Conservation (phyloP, 2,888 invertebrate species). For the Drosophila falleni region DNA sequence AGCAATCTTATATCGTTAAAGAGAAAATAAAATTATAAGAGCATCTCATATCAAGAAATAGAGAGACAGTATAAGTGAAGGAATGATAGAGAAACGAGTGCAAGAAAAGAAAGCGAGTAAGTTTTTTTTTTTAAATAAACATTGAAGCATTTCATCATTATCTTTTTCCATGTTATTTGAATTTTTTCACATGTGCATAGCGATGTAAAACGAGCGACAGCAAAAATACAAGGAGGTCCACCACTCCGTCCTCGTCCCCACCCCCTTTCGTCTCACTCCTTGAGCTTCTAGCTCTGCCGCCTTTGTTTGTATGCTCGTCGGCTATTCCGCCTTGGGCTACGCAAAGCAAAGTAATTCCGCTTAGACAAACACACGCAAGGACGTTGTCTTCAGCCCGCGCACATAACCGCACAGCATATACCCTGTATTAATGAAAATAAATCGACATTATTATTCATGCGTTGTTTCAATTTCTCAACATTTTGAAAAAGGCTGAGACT, state of each 20-base stretch:
- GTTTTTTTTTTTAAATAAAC: constrained; percentile 63
- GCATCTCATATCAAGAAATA: constrained; percentile 14
- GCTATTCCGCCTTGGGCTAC: constrained; percentile 48
- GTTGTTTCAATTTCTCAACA: background rate
- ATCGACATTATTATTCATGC: background rate
- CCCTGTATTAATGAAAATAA: constrained; percentile 33
- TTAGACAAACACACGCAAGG: constrained; percentile 48
- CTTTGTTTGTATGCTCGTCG: constrained; percentile 51
- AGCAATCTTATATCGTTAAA: constrained; percentile 69
- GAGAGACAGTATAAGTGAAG: constrained; percentile 9
- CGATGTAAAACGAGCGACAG: constrained; percentile 35
- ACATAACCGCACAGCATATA: constrained; percentile 22
- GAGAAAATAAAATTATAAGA: constrained; percentile 46
- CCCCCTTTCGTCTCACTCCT: background rate
- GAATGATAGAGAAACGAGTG: background rate
- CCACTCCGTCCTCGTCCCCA: background rate
- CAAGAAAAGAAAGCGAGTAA: background rate
- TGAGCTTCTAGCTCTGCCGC: constrained; percentile 3
- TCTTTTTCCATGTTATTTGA: constrained; percentile 76
- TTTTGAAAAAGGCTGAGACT: background rate
- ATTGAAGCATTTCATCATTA: constrained; percentile 74
- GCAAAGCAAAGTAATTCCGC: constrained; percentile 58
- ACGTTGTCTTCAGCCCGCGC: background rate
- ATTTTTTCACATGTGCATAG: constrained; percentile 64
- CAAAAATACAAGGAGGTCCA: background rate